Evolutionary conservation across 2,888 invertebrate genomes (phyloP).

Genomic region (Campoletis raptor): DNA sequence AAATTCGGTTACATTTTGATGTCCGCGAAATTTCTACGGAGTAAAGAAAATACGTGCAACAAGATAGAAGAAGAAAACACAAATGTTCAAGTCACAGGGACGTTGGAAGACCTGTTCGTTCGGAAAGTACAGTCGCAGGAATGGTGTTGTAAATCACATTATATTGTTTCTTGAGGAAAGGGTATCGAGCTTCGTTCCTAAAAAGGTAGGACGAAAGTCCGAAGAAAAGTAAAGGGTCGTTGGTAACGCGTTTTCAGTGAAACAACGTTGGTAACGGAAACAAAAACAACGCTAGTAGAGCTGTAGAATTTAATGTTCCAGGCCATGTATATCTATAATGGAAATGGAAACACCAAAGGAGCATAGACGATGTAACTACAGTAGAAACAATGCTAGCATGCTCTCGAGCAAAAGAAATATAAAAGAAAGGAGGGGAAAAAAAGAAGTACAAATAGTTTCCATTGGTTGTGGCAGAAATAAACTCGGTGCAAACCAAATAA

Average conservation of each 20-base stretch:
- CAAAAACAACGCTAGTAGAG: slow-evolving; percentile 39
- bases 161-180: slow-evolving; percentile 82
- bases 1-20: background rate
- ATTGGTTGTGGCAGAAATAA: background rate
- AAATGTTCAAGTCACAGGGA: slow-evolving; percentile 71
- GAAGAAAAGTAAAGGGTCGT: slow-evolving; percentile 68
- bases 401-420: slow-evolving; percentile 23
- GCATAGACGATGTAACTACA: slow-evolving; percentile 25
- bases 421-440: slow-evolving; percentile 21
- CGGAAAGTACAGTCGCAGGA: slow-evolving; percentile 82
- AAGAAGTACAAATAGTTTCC: background rate
- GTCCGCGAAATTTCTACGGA: background rate
- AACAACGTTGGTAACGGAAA: slow-evolving; percentile 41
- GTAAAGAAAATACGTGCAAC: slow-evolving; percentile 11
- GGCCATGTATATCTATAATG: slow-evolving; percentile 13
- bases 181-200: slow-evolving; percentile 21
- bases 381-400: slow-evolving; percentile 46
- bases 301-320: slow-evolving; percentile 30
- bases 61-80: slow-evolving; percentile 20
- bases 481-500: background rate
- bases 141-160: slow-evolving; percentile 84
- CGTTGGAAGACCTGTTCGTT: slow-evolving; percentile 75
- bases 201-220: slow-evolving; percentile 70
- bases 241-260: slow-evolving; percentile 58
- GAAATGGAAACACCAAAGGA: slow-evolving; percentile 27